Base-by-base conservation (phyloP, 2,113 vertebrate species). In the Haliaeetus leucogaster region DNA sequence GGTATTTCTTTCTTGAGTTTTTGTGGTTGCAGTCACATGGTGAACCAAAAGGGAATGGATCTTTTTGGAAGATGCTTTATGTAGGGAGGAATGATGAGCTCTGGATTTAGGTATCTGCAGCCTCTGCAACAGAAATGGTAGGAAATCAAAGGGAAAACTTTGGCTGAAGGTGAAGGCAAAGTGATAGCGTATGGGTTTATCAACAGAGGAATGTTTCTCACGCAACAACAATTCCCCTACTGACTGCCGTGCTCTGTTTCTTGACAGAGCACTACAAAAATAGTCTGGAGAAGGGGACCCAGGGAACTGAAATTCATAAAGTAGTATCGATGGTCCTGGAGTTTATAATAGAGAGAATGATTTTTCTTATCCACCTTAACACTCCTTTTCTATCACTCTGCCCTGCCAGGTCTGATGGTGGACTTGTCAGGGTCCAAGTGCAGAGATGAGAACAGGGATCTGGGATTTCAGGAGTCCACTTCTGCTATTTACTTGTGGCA, bases 171-270 rank as follows among this genome's bases (percentile, higher is more conserved):
- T 32, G 62, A 76, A 59, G 43, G 59, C 42, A 38, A 45, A 38
- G 47, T 13, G 20, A 11, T 50, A 17, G 13, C 3, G 21, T 8
- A 8, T 27, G 47, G 26, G 23, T 55, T 90, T 53, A 21, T 53
- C 16, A 7, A 16, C 9, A 25, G 20, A 13, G 70, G 22, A 67
- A 47, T 6, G 34, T 62, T 77, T 77, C 55, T 70, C 20, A 15
- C 0, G 1, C 13, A 26, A 15, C 11, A 30, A 3, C 40, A 11
- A 0, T 77, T 82, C 19, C 34, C 38, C 27, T 16, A 7, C 56
- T 55, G 86, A 13, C 19, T 55, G 27, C 48, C 4, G 1, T 1
- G 29, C n/a, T 71, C 40, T 25, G 29, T 19, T n/a, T 42, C 58
- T 81, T 56, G 58, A 25, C 20, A 48, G 40, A 56, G 8, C 1